A percentile compares a stretch with the other conserved stretches of the same genome.
Evolutionary conservation across 2,113 vertebrate genomes (phyloP).

Genomic region (Bettongia penicillata): DNA sequence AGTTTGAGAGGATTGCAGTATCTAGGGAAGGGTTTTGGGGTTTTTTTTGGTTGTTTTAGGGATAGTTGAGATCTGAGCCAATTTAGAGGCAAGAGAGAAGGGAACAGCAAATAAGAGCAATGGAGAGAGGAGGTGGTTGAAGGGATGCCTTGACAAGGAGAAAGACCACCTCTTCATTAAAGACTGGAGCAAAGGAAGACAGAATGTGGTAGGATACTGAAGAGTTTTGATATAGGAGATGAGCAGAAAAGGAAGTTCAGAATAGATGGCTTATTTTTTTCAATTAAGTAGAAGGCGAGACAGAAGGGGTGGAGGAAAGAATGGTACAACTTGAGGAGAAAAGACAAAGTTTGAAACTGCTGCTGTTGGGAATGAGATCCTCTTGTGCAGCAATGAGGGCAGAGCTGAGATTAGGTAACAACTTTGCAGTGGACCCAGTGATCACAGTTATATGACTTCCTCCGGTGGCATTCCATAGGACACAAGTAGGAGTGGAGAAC

Average conservation of each 20-base stretch:
- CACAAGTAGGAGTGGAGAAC: neutral
- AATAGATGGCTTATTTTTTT: neutral
- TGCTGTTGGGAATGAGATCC: neutral
- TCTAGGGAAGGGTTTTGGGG: neutral
- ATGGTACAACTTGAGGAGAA: neutral
- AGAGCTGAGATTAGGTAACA: neutral
- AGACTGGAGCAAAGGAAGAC: neutral
- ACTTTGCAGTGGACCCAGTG: neutral
- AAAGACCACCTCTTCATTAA: neutral
- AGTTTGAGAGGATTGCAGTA: neutral
- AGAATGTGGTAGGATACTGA: neutral
- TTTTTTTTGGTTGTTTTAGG: neutral
- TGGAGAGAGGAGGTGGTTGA: neutral
- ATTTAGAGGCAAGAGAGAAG: neutral
- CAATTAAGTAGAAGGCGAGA: neutral
- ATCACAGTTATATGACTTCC: neutral
- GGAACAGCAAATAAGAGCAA: neutral
- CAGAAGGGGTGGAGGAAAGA: neutral
- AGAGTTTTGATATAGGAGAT: neutral
- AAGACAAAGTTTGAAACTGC: neutral
- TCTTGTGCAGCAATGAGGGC: neutral
- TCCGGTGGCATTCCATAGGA: neutral
- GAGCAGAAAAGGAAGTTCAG: neutral
- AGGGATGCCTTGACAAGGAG: neutral
- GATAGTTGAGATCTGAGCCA: neutral